These are phyloP conservation scores for Apeira syringaria DNA, from an alignment of 2,888 invertebrate species.

Conservation along the genomic window DNA sequence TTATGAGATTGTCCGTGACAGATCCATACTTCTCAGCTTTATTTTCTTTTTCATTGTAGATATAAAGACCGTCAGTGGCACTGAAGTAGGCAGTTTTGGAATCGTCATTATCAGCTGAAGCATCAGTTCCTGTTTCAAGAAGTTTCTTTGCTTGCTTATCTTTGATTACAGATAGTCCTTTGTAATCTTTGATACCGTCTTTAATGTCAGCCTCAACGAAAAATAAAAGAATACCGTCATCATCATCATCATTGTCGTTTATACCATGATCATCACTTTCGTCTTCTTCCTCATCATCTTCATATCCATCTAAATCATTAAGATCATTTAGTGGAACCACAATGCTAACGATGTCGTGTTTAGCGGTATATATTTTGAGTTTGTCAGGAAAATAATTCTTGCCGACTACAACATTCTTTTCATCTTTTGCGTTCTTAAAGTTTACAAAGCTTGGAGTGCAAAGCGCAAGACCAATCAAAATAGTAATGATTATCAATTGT, in stretches of 20 bases:
- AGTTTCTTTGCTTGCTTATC: conserved; percentile 39
- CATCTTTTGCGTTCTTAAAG: conserved; percentile 1
- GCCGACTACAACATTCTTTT: conserved; percentile 9
- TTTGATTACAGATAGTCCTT: conserved; percentile 46
- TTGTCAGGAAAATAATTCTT: conserved; percentile 16
- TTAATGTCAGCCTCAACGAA: conserved; percentile 40
- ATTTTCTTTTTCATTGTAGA: conserved; percentile 35
- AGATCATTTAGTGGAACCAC: conserved; percentile 41
- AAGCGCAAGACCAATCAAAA: conserved; percentile 21
- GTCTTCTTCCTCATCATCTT: too few species aligned
- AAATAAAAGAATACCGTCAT: conserved; percentile 7
- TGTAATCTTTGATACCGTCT: conserved; percentile 36
- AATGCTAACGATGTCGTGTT: conserved; percentile 47
- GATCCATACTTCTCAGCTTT: conserved; percentile 50
- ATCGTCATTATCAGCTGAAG: conserved; percentile 38
- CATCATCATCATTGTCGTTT: conserved; percentile 4
- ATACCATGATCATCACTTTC: too few species aligned
- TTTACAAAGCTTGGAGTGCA: conserved; percentile 24
- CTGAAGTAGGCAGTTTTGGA: conserved; percentile 38
- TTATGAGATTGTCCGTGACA: conserved; percentile 50
- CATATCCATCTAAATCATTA: conserved; percentile 26
- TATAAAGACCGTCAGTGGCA: conserved; percentile 46
- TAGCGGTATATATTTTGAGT: conserved; percentile 32
- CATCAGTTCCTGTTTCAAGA: conserved; percentile 46
- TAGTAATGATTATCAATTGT: conserved; percentile 10